Evolutionary conservation across 2,888 invertebrate genomes (phyloP).

Genomic region (Selenia dentaria): DNA sequence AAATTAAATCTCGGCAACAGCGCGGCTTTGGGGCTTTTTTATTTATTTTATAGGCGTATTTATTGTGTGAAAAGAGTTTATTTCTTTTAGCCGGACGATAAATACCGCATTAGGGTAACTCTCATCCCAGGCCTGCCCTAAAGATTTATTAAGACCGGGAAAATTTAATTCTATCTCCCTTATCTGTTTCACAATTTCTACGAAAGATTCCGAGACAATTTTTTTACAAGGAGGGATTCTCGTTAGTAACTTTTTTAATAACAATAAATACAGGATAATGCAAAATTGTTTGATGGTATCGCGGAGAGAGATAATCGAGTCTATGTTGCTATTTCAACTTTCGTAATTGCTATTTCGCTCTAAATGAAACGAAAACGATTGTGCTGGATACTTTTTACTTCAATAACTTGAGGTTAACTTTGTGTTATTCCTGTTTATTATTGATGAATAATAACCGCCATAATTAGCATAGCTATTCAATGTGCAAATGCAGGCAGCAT

Average conservation of each 20-base stretch:
- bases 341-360: constrained; percentile 9
- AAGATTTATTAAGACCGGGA: constrained; percentile 67
- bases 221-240: constrained; percentile 32
- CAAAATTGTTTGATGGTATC: constrained; percentile 26
- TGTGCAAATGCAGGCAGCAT: too few relatives aligned
- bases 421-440: too few relatives aligned
- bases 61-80: constrained; percentile 65
- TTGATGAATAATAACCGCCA: too few relatives aligned
- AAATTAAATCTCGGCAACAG: constrained; percentile 21
- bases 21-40: constrained; percentile 24
- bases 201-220: constrained; percentile 45
- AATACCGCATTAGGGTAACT: constrained; percentile 74
- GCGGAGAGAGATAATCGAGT: constrained; percentile 13
- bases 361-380: background rate
- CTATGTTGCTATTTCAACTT: constrained; percentile 18
- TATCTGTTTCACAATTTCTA: constrained; percentile 54
- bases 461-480: too few relatives aligned
- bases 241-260: constrained; percentile 31
- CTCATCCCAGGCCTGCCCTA: constrained; percentile 39
- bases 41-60: constrained; percentile 61
- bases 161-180: constrained; percentile 58
- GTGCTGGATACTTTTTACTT: too few relatives aligned
- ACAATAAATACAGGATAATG: constrained; percentile 29
- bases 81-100: constrained; percentile 66
- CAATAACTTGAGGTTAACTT: too few relatives aligned